Percentiles rank a stretch among this genome's conserved stretches.
Evolutionary conservation across 1,140 invertebrate species (phyloP).

Genomic region (Saccostrea cuccullata): DNA sequence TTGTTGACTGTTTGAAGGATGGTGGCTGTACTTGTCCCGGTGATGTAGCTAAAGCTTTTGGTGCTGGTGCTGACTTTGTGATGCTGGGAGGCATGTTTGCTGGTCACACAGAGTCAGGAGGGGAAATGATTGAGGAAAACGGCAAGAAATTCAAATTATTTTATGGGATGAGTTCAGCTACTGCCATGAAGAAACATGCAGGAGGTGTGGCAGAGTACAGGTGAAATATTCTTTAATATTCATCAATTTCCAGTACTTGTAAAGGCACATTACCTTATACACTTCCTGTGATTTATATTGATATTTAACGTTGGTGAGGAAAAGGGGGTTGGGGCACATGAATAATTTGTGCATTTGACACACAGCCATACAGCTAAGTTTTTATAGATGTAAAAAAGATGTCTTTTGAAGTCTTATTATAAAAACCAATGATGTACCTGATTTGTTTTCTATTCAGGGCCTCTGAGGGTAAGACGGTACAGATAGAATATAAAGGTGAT

Average conservation of each 20-base stretch:
- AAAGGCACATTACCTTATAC: too few relatives aligned
- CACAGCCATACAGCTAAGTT: too few relatives aligned
- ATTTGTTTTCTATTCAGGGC: conserved; percentile 81
- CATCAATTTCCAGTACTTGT: too few relatives aligned
- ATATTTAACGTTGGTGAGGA: too few relatives aligned
- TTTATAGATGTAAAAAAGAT: too few relatives aligned
- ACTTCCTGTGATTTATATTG: too few relatives aligned
- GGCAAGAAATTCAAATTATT: conserved; percentile 94
- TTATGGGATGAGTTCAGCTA: conserved; percentile 96
- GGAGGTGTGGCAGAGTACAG: conserved; percentile 84
- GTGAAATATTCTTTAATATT: conserved; percentile 74
- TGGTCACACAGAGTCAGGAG: conserved; percentile 94
- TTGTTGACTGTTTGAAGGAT: conserved; percentile 82
- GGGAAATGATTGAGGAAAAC: conserved; percentile 90
- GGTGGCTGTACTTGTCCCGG: conserved; percentile 95
- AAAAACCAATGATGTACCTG: too few relatives aligned
- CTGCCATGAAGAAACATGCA: conserved; percentile 94
- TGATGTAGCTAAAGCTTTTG: conserved; percentile 97
- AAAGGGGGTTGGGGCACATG: too few relatives aligned
- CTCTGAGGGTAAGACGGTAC: conserved; percentile 95
- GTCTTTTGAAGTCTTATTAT: too few relatives aligned
- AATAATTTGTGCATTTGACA: too few relatives aligned
- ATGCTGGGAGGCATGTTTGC: conserved; percentile 98
- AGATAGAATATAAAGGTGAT: conserved; percentile 91
- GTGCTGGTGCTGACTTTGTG: conserved; percentile 96